Conservation (phyloP, 92 coral and sea anemone genomes). For the Micromussa lordhowensis region DNA sequence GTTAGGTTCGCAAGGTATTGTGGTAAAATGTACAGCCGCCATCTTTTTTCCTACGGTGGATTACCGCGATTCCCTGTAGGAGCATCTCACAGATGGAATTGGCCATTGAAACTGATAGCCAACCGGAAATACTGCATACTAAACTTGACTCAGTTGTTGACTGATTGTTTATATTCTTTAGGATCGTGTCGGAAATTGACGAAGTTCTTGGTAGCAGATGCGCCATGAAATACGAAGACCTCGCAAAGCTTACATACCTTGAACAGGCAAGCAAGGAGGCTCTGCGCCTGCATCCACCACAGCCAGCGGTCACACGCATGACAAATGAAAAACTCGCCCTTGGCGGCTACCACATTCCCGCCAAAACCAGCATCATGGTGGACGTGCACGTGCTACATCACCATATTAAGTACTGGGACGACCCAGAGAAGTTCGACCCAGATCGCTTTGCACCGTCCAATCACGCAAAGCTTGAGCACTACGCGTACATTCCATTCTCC, state of each 20-base stretch:
- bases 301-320: constrained; percentile 83
- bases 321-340: constrained; percentile 74
- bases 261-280: constrained; percentile 86
- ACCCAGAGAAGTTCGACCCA: constrained; percentile 88
- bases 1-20: too few species aligned
- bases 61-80: too few species aligned
- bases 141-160: too few species aligned
- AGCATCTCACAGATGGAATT: too few species aligned
- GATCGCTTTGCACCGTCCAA: constrained; percentile 83
- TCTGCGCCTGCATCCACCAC: constrained; percentile 93
- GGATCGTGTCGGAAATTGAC: constrained; percentile 76
- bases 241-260: constrained; percentile 74
- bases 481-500: constrained; percentile 83
- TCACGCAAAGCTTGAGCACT: constrained; percentile 73
- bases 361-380: constrained; percentile 83
- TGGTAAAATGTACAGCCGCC: too few species aligned
- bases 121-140: too few species aligned
- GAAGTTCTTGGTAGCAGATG: constrained; percentile 84
- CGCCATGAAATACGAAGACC: constrained; percentile 74
- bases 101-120: too few species aligned
- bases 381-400: constrained; percentile 81
- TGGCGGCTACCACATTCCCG: constrained; percentile 82
- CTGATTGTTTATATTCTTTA: not conserved
- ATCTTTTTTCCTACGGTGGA: too few species aligned
- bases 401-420: constrained; percentile 90